Conservation (phyloP, 2,888 invertebrate species). For the Nemotelus pantherinus region DNA sequence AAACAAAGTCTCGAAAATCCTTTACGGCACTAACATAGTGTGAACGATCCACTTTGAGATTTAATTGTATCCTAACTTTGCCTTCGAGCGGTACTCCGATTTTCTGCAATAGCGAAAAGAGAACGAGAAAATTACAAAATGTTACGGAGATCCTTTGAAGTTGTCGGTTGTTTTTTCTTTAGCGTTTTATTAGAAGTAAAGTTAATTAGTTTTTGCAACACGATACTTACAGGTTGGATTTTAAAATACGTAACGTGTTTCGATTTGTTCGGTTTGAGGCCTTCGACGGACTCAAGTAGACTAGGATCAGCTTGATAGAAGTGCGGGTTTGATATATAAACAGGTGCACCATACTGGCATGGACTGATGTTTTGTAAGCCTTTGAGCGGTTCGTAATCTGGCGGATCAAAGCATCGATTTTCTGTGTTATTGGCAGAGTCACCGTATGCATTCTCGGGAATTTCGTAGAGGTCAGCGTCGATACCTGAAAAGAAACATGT, state of each 20-base stretch:
- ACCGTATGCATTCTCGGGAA: conserved; percentile 76
- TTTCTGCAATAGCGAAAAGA: conserved; percentile 70
- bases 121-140: conserved; percentile 34
- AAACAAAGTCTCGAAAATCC: conserved; percentile 81
- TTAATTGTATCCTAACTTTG: conserved; percentile 82
- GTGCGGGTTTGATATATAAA: conserved; percentile 89
- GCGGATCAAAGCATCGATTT: conserved; percentile 78
- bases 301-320: conserved; percentile 83
- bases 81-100: conserved; percentile 85
- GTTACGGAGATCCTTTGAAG: conserved; percentile 38
- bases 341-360: conserved; percentile 89
- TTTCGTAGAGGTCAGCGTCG: conserved; percentile 76
- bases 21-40: conserved; percentile 76
- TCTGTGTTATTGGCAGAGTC: conserved; percentile 73
- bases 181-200: background rate
- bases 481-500: conserved; percentile 67
- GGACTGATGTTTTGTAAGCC: conserved; percentile 88
- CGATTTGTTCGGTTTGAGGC: conserved; percentile 74
- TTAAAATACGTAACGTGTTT: conserved; percentile 82
- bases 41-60: conserved; percentile 81
- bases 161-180: background rate
- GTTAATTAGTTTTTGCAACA: background rate
- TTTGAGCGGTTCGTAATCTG: conserved; percentile 73
- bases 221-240: conserved; percentile 80
- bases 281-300: conserved; percentile 74